phyloP scores from a whole-genome alignment of 2,113 vertebrate genomes.

The Hemibagrus wyckioides region DNA sequence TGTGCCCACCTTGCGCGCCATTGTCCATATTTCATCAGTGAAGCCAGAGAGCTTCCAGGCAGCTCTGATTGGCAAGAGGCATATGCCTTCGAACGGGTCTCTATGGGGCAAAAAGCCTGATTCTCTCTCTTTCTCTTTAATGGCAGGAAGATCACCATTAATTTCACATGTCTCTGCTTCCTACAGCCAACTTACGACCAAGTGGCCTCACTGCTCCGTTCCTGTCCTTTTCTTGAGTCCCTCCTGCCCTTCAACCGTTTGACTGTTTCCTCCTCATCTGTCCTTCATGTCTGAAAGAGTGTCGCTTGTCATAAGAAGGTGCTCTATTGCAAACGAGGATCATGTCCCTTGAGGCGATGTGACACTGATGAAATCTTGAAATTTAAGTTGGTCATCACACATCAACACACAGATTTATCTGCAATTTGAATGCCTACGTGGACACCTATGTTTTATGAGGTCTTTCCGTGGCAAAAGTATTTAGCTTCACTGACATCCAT shows the following conservation, averaged over 20 bases:
- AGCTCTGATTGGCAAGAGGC: conserved; percentile 77
- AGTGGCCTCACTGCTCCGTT: conserved; percentile 20
- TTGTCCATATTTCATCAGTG: conserved; percentile 78
- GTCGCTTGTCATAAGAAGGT: conserved; percentile 51
- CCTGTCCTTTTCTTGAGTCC: conserved; percentile 20
- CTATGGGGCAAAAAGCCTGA: conserved; percentile 60
- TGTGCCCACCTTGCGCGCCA: conserved; percentile 78
- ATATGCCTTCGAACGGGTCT: conserved; percentile 61
- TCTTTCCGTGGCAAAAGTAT: neutral
- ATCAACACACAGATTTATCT: conserved; percentile 39
- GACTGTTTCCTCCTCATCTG: conserved; percentile 38
- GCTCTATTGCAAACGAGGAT: conserved; percentile 51
- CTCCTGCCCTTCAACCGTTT: conserved; percentile 29
- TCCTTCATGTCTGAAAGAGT: conserved; percentile 56
- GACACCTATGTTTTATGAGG: conserved; percentile 30
- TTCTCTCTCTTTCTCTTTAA: conserved; percentile 56
- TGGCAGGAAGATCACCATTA: conserved; percentile 59
- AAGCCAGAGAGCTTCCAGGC: conserved; percentile 70
- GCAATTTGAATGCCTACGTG: conserved; percentile 33
- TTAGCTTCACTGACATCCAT: neutral
- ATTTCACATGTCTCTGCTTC: conserved; percentile 58
- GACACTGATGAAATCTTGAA: conserved; percentile 39
- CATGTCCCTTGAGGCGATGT: conserved; percentile 2
- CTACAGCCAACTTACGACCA: conserved; percentile 30
- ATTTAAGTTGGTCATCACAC: conserved; percentile 34